Evolutionary conservation across 92 coral and sea anemone genomes (phyloP).

Genomic region (Isaurus tuberculatus): DNA sequence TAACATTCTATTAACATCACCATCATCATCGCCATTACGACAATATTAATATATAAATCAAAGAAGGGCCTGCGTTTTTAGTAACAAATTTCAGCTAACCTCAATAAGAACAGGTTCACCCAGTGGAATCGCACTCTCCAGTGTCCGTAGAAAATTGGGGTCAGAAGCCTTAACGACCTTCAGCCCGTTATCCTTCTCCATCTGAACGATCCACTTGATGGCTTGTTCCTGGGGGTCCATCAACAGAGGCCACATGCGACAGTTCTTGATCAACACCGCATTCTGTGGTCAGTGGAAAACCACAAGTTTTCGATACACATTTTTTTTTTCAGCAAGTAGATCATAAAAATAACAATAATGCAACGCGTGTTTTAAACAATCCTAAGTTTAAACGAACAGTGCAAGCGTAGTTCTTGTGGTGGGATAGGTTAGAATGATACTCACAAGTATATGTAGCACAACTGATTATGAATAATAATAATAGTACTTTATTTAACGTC

Average conservation of each 20-base stretch:
- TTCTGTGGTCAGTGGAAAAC: constrained; percentile 39
- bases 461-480: too few relatives aligned
- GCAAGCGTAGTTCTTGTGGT: too few relatives aligned
- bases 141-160: constrained; percentile 71
- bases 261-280: constrained; percentile 85
- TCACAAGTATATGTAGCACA: too few relatives aligned
- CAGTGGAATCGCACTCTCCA: constrained; percentile 91
- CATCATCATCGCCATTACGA: neutral
- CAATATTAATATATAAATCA: neutral
- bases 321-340: neutral
- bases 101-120: constrained; percentile 91
- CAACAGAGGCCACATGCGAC: constrained; percentile 95
- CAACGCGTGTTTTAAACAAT: too few relatives aligned
- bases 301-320: neutral
- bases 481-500: too few relatives aligned
- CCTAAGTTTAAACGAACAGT: too few relatives aligned
- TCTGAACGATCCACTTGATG: constrained; percentile 86
- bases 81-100: constrained; percentile 51
- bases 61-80: neutral
- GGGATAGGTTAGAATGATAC: too few relatives aligned
- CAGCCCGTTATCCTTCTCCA: constrained; percentile 83
- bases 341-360: too few relatives aligned
- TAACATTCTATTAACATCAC: neutral
- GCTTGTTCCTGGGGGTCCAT: constrained; percentile 99
- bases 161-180: constrained; percentile 92